phyloP scores from a whole-genome alignment of 2,797 vertebrate genomes.

The Cetoscarus ocellatus region DNA sequence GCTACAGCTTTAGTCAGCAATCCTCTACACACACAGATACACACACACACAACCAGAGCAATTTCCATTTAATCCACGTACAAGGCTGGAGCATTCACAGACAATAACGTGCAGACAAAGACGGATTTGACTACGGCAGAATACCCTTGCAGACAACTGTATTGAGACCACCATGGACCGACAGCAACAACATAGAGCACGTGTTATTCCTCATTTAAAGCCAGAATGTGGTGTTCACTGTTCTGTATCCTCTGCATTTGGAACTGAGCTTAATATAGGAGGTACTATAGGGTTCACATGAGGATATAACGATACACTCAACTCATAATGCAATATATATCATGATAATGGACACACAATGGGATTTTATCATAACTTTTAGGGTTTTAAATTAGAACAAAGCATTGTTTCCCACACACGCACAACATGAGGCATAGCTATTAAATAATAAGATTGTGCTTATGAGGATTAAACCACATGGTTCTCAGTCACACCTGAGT shows the following conservation, averaged over 20 bases:
- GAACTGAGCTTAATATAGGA: constrained; percentile 55
- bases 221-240: constrained; percentile 48
- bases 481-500: no score
- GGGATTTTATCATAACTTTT: no score
- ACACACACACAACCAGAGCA: constrained; percentile 43
- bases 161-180: constrained; percentile 46
- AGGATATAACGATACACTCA: no score
- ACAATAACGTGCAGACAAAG: constrained; percentile 79
- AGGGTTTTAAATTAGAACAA: no score
- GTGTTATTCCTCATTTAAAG: constrained; percentile 39
- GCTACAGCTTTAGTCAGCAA: constrained; percentile 77
- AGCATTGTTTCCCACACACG: no score
- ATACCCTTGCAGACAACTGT: constrained; percentile 56
- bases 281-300: constrained; percentile 13
- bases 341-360: no score
- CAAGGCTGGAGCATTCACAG: constrained; percentile 72
- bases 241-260: constrained; percentile 49
- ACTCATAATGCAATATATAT: no score
- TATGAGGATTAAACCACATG: no score
- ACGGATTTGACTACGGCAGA: constrained; percentile 70
- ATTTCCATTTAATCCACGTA: constrained; percentile 81
- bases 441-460: no score
- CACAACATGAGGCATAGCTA: no score
- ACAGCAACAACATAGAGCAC: constrained; percentile 48
- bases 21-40: constrained; percentile 51